These are phyloP conservation scores for Fistularia commersonii DNA, from an alignment of 2,797 vertebrate genomes.

Conservation along the genomic window DNA sequence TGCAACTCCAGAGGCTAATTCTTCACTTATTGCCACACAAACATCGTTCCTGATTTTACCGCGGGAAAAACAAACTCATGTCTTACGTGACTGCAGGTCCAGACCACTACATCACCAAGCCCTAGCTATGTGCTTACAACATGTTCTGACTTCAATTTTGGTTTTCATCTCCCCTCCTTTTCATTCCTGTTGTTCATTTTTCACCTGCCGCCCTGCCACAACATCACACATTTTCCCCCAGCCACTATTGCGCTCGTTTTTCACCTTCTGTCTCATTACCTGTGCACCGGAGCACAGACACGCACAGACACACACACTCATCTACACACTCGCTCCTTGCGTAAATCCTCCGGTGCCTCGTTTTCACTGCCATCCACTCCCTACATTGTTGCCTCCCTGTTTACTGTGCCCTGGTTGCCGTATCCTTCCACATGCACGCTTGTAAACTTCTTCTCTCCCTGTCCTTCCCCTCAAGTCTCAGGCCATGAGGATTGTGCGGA, in stretches of 20 bases:
- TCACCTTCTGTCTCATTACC: conserved; percentile 1
- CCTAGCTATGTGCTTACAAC: conserved; percentile 11
- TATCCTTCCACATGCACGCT: conserved; percentile 6
- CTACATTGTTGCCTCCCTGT: conserved; percentile 24
- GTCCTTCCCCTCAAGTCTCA: conserved; percentile 81
- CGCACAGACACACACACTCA: neutral
- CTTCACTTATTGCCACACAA: neutral
- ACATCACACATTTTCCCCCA: neutral
- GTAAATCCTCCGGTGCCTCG: conserved; percentile 7
- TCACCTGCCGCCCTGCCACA: conserved; percentile 1
- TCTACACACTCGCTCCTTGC: neutral
- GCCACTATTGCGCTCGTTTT: conserved; percentile 3
- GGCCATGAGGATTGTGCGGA: conserved; percentile 95
- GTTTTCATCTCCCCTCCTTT: conserved; percentile 9
- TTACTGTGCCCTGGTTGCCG: conserved; percentile 16
- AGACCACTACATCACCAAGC: conserved; percentile 51
- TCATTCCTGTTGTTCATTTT: conserved; percentile 8
- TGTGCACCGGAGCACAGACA: neutral
- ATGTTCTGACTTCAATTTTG: conserved; percentile 15
- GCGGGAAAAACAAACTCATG: neutral
- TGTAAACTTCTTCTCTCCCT: conserved; percentile 2
- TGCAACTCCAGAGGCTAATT: neutral
- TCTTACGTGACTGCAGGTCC: conserved; percentile 19
- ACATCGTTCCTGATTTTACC: conserved; percentile 11
- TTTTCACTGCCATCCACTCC: neutral